phyloP scores from a whole-genome alignment of 2,888 invertebrate genomes.

The Lithophane ornitopus region DNA sequence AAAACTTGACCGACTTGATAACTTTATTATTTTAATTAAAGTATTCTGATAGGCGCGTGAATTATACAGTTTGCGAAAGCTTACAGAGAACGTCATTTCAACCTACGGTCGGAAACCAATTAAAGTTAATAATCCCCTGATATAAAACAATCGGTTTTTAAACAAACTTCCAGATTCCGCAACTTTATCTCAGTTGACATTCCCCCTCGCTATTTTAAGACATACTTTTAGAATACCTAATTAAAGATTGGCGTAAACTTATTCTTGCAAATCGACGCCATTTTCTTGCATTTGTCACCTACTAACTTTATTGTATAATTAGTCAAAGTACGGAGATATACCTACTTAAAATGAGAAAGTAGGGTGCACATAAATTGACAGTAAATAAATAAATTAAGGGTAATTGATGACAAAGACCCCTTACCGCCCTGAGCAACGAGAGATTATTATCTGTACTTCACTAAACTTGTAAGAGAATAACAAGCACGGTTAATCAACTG shows the following conservation, averaged over 20 bases:
- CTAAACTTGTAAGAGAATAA: constrained; percentile 38
- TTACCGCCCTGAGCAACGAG: constrained; percentile 41
- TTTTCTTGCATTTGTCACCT: constrained; percentile 23
- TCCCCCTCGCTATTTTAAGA: constrained; percentile 40
- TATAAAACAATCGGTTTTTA: constrained; percentile 79
- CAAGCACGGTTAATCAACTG: constrained; percentile 22
- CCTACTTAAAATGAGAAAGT: too few species aligned
- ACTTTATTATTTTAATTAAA: constrained; percentile 74
- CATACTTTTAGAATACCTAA: constrained; percentile 36
- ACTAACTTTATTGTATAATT: not conserved
- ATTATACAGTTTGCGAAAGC: constrained; percentile 72
- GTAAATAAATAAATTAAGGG: constrained; percentile 57
- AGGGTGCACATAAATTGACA: constrained; percentile 45
- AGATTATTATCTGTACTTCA: constrained; percentile 51
- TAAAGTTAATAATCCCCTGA: constrained; percentile 87
- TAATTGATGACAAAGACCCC: constrained; percentile 54
- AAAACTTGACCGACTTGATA: constrained; percentile 48
- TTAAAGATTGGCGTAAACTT: constrained; percentile 24
- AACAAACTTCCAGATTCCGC: constrained; percentile 78
- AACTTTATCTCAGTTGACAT: constrained; percentile 71
- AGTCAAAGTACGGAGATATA: constrained; percentile 3
- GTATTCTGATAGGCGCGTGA: constrained; percentile 70
- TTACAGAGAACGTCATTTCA: constrained; percentile 79
- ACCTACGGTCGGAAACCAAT: constrained; percentile 82
- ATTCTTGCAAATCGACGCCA: not conserved